Base-by-base conservation (phyloP, 2,888 invertebrate genomes). In the Apodemia duryi region DNA sequence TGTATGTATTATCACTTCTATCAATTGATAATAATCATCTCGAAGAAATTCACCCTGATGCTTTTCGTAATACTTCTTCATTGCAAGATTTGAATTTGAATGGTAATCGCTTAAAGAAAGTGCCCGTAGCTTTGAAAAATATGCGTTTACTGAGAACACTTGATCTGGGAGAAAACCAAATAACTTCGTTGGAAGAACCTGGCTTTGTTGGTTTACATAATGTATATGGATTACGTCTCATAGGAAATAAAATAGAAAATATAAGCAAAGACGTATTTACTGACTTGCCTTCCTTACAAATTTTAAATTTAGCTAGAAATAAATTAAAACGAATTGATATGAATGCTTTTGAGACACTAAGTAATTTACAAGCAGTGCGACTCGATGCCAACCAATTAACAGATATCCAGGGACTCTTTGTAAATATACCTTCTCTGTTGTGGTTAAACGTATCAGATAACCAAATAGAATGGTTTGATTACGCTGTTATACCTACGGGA, bases 391-490 rank as follows among this genome's bases (percentile, higher is more conserved):
- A 98, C 91, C 93, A 94, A 72, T 88, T 98, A 67, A 94, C 94
- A 66, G 96, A 97, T 83, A 95, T 98, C 72, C 95, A 95, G 80
- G 96, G 96, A 54, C 92, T 98, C 71, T 98, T 98, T 83, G 94
- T 94, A 74, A 95, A 97, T 83, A 95, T 97, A 80, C 95, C 96
- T 11, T 96, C 95, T 75, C 89, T 98, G 73, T 92, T 97, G 78
- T 97, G 97, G 97, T 90, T 98, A 65, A 98, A 98, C 88, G 95
- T 98, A 78, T 97, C 97, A 72, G 97, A 97, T 91, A 98, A 98
- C 93, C 94, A 95, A 83, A 93, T 98, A 79, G 95, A 95, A 80
- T 95, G 96, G 94, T 98, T 98, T 87, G 97, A 98, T 88, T 98
- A 97, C 84, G 94, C 95, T 38, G 94, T 96, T 73, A 94, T 98